Evolutionary conservation across 2,888 invertebrate species (phyloP).

Genomic region (Epinotia brunnichana): DNA sequence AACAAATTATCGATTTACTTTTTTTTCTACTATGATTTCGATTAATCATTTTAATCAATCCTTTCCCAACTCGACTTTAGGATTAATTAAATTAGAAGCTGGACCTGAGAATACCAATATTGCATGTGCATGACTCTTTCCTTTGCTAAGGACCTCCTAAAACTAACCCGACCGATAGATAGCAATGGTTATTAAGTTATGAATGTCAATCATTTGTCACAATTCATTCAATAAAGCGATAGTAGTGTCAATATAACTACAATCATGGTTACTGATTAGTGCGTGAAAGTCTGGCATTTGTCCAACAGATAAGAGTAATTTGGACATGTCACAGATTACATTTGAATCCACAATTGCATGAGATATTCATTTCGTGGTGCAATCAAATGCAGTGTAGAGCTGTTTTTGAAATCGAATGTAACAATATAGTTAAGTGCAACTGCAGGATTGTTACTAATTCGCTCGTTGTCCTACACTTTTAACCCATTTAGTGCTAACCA

Average conservation of each 20-base stretch:
- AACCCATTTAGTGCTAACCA: too few species aligned
- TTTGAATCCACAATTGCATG: not conserved
- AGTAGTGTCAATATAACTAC: slow-evolving; percentile 20
- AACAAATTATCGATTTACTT: too few species aligned
- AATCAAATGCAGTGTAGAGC: too few species aligned
- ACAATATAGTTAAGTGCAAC: not conserved
- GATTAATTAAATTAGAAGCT: too few species aligned
- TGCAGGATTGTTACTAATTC: not conserved
- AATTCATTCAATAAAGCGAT: slow-evolving; percentile 22
- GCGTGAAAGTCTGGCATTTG: slow-evolving; percentile 26
- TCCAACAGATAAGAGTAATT: slow-evolving; percentile 49
- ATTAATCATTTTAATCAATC: too few species aligned
- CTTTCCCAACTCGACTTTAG: too few species aligned
- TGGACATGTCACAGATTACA: slow-evolving; percentile 35
- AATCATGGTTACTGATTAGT: not conserved
- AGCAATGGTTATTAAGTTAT: not conserved
- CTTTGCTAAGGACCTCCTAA: not conserved
- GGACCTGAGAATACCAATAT: not conserved
- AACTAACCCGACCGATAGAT: not conserved
- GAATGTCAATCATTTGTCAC: slow-evolving; percentile 29
- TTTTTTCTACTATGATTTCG: too few species aligned
- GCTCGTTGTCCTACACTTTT: not conserved
- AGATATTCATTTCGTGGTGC: not conserved
- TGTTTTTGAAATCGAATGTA: not conserved
- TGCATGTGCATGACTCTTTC: not conserved